Evolutionary conservation across 37 sponge, comb jelly and placozoan species (phyloP).

Genomic region (Halichondria panicea): DNA sequence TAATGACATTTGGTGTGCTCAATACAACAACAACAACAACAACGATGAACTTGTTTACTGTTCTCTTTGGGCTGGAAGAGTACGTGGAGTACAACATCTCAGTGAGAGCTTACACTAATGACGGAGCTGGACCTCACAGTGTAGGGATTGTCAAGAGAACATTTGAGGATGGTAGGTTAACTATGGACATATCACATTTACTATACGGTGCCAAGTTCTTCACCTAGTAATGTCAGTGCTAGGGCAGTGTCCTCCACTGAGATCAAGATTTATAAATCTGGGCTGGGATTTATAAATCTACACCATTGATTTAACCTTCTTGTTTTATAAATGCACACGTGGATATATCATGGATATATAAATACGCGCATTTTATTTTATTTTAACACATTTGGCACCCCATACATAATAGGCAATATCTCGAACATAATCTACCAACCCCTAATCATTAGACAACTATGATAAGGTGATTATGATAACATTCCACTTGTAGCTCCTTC

Average conservation of each 20-base stretch:
- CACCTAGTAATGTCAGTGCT: neutral
- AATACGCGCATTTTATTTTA: no score
- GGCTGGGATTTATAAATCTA: no score
- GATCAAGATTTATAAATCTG: slow-evolving; percentile 18
- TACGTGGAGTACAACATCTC: slow-evolving; percentile 28
- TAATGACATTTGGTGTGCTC: neutral
- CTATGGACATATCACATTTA: no score
- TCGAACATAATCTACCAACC: no score
- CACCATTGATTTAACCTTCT: no score
- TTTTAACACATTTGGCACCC: no score
- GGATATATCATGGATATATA: no score
- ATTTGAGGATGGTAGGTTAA: slow-evolving; percentile 18
- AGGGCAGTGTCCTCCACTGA: slow-evolving; percentile 10
- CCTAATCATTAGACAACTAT: neutral
- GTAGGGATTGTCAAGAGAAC: slow-evolving; percentile 1
- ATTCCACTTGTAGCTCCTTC: neutral
- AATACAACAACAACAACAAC: neutral
- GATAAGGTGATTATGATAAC: neutral
- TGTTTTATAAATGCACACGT: no score
- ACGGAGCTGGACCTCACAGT: slow-evolving; percentile 33
- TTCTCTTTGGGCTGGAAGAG: slow-evolving; percentile 10
- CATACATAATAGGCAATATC: no score
- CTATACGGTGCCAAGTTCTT: neutral
- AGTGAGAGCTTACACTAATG: slow-evolving; percentile 31
- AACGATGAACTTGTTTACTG: neutral